phyloP scores from a whole-genome alignment of 2,888 invertebrate species.

The Mycogona germanica region DNA sequence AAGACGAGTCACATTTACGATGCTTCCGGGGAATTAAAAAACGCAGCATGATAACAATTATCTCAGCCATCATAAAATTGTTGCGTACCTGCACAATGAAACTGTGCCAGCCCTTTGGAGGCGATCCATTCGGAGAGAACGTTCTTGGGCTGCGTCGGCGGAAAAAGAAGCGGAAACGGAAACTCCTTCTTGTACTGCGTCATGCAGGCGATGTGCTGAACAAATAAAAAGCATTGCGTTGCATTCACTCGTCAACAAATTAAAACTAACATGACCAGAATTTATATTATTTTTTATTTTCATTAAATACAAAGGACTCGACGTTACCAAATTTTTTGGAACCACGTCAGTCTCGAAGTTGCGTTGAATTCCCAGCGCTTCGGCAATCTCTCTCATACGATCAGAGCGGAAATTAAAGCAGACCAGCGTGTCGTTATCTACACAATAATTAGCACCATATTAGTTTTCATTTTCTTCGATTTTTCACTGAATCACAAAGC shows the following conservation, averaged over 20 bases:
- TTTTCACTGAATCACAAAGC: background rate
- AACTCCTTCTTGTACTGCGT: slow-evolving; percentile 38
- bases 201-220: slow-evolving; percentile 26
- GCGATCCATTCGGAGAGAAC: slow-evolving; percentile 38
- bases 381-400: slow-evolving; percentile 36
- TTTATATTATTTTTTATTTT: no score
- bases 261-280: no score
- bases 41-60: background rate
- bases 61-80: slow-evolving; percentile 6
- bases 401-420: slow-evolving; percentile 39
- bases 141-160: slow-evolving; percentile 35
- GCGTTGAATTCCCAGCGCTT: slow-evolving; percentile 30
- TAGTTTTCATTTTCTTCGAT: no score
- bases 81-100: slow-evolving; percentile 34
- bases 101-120: slow-evolving; percentile 31
- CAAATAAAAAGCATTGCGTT: slow-evolving; percentile 5
- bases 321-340: slow-evolving; percentile 26
- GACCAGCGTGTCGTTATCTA: slow-evolving; percentile 36
- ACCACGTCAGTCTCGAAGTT: slow-evolving; percentile 28
- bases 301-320: background rate
- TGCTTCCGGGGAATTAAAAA: background rate
- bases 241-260: no score
- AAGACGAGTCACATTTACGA: background rate
- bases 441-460: slow-evolving; percentile 13
- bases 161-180: slow-evolving; percentile 34